Percentiles rank a stretch among this genome's conserved stretches.
phyloP scores from a whole-genome alignment of 2,888 invertebrate species.

The Leucozona laternaria region DNA sequence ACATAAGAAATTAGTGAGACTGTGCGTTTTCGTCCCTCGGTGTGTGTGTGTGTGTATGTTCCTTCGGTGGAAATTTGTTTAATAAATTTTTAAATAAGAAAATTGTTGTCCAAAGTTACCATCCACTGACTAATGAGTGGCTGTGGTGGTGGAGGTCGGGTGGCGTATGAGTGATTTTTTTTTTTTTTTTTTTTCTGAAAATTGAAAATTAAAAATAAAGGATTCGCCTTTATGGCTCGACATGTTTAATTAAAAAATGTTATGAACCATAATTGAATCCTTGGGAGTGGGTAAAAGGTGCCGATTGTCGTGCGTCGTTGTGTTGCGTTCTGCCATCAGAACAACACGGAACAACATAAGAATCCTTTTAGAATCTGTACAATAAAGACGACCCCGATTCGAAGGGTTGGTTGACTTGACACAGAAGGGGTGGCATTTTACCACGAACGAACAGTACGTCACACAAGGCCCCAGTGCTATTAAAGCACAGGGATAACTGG shows the following conservation, averaged over 20 bases:
- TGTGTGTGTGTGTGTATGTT: background rate
- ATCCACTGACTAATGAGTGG: background rate
- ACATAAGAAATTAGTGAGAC: conserved; percentile 54
- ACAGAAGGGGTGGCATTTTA: conserved; percentile 18
- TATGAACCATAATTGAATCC: conserved; percentile 70
- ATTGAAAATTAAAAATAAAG: conserved; percentile 74
- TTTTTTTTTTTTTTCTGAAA: conserved; percentile 31
- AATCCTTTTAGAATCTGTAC: conserved; percentile 53
- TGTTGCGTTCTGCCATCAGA: conserved; percentile 18
- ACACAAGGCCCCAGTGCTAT: conserved; percentile 9
- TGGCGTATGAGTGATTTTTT: conserved; percentile 34
- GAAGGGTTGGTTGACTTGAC: conserved; percentile 3
- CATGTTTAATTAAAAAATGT: conserved; percentile 71
- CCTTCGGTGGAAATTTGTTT: conserved; percentile 49
- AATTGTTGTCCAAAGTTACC: conserved; percentile 33
- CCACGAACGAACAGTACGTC: conserved; percentile 33
- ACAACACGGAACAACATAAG: conserved; percentile 12
- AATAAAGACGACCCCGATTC: conserved; percentile 24
- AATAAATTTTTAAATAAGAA: conserved; percentile 69
- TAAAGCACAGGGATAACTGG: conserved; percentile 49
- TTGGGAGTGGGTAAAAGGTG: conserved; percentile 18
- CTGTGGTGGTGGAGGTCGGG: conserved; percentile 16
- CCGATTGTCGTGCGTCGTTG: conserved; percentile 23
- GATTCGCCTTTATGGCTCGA: conserved; percentile 54
- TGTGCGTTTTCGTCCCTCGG: conserved; percentile 15